Percentiles rank a stretch among this genome's conserved stretches.
Conservation (phyloP, 2,797 vertebrate genomes). For the Eurystomus glaucurus region DNA sequence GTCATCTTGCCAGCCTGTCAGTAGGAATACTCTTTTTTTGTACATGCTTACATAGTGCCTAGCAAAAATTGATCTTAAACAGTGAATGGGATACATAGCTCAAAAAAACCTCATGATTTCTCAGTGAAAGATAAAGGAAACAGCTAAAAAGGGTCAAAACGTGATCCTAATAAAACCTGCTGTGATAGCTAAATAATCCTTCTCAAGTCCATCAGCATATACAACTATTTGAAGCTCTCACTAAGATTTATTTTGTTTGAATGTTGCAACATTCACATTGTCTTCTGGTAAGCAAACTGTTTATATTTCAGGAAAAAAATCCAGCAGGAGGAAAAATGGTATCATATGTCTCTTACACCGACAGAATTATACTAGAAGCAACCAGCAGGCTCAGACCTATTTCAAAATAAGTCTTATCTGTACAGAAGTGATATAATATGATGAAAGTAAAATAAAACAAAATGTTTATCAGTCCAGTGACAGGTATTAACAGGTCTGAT, state of each 20-base stretch:
- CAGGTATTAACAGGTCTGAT: background rate
- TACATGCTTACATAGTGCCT: background rate
- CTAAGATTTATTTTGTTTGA: background rate
- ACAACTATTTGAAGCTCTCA: background rate
- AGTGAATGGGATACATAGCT: background rate
- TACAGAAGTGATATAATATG: background rate
- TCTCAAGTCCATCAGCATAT: background rate
- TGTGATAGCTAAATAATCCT: background rate
- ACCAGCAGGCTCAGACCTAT: background rate
- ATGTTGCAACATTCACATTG: background rate
- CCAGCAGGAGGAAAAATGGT: background rate
- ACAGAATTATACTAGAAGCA: background rate
- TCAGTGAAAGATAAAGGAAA: background rate
- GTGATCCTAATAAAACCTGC: background rate
- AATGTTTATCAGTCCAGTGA: background rate
- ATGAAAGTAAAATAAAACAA: background rate
- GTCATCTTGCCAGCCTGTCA: background rate
- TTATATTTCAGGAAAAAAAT: constrained; percentile 44
- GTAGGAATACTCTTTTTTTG: background rate
- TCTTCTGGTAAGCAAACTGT: constrained; percentile 16
- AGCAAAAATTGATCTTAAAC: background rate
- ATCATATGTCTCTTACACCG: background rate
- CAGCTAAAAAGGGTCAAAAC: background rate
- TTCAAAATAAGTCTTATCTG: background rate
- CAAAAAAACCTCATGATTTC: background rate